A percentile compares a stretch with the other conserved stretches of the same genome.
These are phyloP conservation scores for Bombyx mandarina DNA, from an alignment of 1,140 invertebrate species.

Conservation along the genomic window DNA sequence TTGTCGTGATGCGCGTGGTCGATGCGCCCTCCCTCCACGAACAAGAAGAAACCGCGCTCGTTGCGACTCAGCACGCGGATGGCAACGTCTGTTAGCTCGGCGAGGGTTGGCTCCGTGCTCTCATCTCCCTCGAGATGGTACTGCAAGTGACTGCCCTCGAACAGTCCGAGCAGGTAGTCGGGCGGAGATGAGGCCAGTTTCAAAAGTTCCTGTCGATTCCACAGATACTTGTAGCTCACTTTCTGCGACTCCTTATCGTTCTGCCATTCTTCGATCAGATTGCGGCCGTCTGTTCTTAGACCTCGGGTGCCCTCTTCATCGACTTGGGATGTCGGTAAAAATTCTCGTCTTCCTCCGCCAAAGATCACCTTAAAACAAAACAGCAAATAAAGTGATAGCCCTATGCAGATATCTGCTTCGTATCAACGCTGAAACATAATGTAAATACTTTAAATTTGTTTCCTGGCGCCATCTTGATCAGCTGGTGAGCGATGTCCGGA, in stretches of 20 bases:
- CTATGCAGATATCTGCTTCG: no score
- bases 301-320: slow-evolving; percentile 76
- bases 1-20: slow-evolving; percentile 87
- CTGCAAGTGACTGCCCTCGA: slow-evolving; percentile 55
- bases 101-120: slow-evolving; percentile 78
- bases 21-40: slow-evolving; percentile 79
- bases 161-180: slow-evolving; percentile 73
- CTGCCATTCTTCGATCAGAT: slow-evolving; percentile 54
- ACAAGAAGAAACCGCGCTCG: slow-evolving; percentile 4
- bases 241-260: slow-evolving; percentile 11
- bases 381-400: background rate
- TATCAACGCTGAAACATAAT: no score
- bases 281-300: slow-evolving; percentile 68
- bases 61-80: slow-evolving; percentile 80
- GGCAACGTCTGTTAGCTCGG: slow-evolving; percentile 87
- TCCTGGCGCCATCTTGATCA: slow-evolving; percentile 78
- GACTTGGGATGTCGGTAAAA: slow-evolving; percentile 72
- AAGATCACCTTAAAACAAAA: slow-evolving; percentile 72
- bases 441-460: slow-evolving; percentile 62
- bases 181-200: background rate
- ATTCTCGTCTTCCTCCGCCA: slow-evolving; percentile 80
- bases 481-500: slow-evolving; percentile 80
- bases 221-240: slow-evolving; percentile 6
- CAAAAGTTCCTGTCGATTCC: slow-evolving; percentile 7
- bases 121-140: slow-evolving; percentile 59